Evolutionary conservation across 2,888 invertebrate genomes (phyloP).

Genomic region (Drosophila leonis): DNA sequence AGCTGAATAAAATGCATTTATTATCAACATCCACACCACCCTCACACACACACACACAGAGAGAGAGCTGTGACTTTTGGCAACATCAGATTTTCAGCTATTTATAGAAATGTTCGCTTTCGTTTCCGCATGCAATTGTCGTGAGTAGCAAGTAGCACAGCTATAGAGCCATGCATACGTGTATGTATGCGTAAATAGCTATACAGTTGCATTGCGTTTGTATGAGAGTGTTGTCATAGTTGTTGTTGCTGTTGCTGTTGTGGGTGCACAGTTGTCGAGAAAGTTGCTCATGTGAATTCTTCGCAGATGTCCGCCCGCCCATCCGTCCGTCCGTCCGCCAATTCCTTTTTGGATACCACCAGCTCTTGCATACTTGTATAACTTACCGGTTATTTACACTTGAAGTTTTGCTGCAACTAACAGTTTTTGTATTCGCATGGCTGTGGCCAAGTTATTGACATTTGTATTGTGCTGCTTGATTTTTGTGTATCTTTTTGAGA

Average conservation of each 20-base stretch:
- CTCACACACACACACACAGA: constrained; percentile 8
- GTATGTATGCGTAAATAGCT: neutral
- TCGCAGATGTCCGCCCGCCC: constrained; percentile 25
- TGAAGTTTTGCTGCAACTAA: constrained; percentile 26
- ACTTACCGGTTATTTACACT: constrained; percentile 59
- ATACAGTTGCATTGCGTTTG: neutral
- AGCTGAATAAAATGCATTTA: neutral
- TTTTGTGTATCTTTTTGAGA: constrained; percentile 22
- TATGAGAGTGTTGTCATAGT: neutral
- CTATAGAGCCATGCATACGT: neutral
- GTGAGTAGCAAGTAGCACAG: constrained; percentile 40
- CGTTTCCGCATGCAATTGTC: constrained; percentile 66
- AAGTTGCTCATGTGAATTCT: constrained; percentile 25
- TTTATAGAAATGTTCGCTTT: constrained; percentile 68
- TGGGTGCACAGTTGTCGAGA: constrained; percentile 23
- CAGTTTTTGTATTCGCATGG: constrained; percentile 20
- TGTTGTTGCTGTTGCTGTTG: constrained; percentile 14
- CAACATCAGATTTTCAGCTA: constrained; percentile 50
- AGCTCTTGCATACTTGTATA: constrained; percentile 44
- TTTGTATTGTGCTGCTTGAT: constrained; percentile 36
- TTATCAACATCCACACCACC: neutral
- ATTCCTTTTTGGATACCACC: constrained; percentile 21
- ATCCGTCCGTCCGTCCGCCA: neutral
- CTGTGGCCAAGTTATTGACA: constrained; percentile 42
- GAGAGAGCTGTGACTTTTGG: constrained; percentile 44